Evolutionary conservation across 2,113 vertebrate species (phyloP), one percentile per base, ranked within the genome.

Genomic region (Pica pica): DNA sequence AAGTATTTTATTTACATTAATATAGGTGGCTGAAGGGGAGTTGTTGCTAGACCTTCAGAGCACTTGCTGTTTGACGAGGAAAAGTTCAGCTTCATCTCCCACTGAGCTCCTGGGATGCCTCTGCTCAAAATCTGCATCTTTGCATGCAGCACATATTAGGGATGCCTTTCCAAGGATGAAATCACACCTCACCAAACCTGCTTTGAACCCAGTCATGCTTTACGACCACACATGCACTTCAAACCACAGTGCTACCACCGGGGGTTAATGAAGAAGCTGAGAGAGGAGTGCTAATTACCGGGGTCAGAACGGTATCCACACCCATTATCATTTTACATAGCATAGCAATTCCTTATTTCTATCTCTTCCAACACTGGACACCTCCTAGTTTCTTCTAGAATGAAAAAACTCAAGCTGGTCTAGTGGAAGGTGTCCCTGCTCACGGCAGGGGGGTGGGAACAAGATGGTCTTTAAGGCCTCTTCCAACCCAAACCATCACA

Each of bases 61-160:
- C 7, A 21, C 24, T 60, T 47, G 21, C 27, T 46, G 10, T 37
- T 47, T 1, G 17, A 59, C 16, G 41, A 35, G 41, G 26, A 44
- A 30, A 44, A 59, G 65, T 28, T 57, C 22, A 52, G 1, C 35
- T 55, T 67, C 65, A 37, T 3, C 35, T 87, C 33, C 82, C 46
- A 21, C 6, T 6, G 46, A 85, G 42, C 18, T 87, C 53, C 41
- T 23, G 24, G 3, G 18, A 33, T 19, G 10, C 28, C n/a, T 8
- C 59, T 16, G 26, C 37, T n/a, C 67, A 26, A 42, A 71, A 13
- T 9, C 53, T n/a, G 26, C 28, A 31, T 0, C 30, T 73, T 13
- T 1, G 8, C 17, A 2, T 3, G 35, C 23, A 42, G 10, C 44
- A 50, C 33, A 0, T 6, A 39, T 1, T 5, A 11, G 30, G 55